phyloP scores from a whole-genome alignment of 2,113 vertebrate species.

The Centrocercus urophasianus region DNA sequence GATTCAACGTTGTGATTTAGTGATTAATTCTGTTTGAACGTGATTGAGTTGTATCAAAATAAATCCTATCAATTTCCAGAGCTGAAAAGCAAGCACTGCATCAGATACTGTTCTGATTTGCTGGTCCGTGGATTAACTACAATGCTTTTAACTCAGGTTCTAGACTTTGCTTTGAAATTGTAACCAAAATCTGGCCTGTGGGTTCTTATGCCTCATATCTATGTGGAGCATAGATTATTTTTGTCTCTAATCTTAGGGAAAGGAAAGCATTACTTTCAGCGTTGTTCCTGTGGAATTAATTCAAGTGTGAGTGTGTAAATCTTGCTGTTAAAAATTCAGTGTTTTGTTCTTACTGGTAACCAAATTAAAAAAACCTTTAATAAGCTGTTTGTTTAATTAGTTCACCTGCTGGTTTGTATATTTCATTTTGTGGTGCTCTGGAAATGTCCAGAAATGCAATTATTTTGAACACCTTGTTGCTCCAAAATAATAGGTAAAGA shows the following conservation, averaged over 20 bases:
- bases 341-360: background rate
- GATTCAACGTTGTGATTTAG: background rate
- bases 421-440: background rate
- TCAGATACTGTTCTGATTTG: background rate
- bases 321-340: background rate
- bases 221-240: background rate
- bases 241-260: background rate
- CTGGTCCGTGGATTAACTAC: background rate
- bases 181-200: background rate
- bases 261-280: background rate
- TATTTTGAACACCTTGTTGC: background rate
- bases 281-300: slow-evolving; percentile 11
- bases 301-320: background rate
- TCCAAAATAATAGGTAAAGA: background rate
- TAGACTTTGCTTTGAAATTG: background rate
- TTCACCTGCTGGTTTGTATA: background rate
- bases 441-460: background rate
- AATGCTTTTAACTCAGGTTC: background rate
- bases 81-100: background rate
- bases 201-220: background rate
- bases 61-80: background rate
- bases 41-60: background rate
- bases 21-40: background rate
- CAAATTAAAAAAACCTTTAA: background rate
- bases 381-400: slow-evolving; percentile 3